Conservation (phyloP, 2,888 invertebrate genomes). For the Xestia c-nigrum region DNA sequence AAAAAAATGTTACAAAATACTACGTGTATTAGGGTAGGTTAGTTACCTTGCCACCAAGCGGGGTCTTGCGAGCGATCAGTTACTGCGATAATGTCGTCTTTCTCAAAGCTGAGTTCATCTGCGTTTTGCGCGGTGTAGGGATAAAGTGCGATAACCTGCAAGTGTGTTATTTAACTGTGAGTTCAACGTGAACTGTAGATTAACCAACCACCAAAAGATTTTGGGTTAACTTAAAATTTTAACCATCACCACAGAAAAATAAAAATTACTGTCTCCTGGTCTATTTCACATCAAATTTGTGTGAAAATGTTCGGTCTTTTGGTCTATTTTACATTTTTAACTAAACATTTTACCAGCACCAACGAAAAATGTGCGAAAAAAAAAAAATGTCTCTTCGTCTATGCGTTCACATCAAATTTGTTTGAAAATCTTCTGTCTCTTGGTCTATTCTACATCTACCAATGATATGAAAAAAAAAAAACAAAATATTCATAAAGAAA, state of each 20-base stretch:
- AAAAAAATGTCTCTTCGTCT: background rate
- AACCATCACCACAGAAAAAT: too few relatives aligned
- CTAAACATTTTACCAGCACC: too few relatives aligned
- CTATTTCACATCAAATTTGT: too few relatives aligned
- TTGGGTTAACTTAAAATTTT: too few relatives aligned
- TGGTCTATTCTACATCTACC: background rate
- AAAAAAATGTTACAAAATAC: background rate
- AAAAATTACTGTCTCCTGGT: background rate
- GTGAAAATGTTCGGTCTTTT: background rate
- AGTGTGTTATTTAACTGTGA: slow-evolving; percentile 24
- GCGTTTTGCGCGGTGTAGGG: slow-evolving; percentile 98
- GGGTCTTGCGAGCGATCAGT: slow-evolving; percentile 96
- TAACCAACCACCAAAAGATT: slow-evolving; percentile 1
- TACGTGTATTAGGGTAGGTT: background rate
- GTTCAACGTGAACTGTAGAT: background rate
- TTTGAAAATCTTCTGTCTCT: too few relatives aligned
- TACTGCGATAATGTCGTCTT: slow-evolving; percentile 97
- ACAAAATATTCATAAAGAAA: background rate
- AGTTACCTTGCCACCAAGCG: slow-evolving; percentile 97
- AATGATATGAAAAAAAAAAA: background rate
- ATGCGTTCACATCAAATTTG: background rate
- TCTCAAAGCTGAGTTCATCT: slow-evolving; percentile 98
- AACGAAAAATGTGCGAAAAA: too few relatives aligned
- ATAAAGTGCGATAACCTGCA: slow-evolving; percentile 97
- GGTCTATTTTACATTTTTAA: background rate